phyloP scores from a whole-genome alignment of 2,888 invertebrate genomes.

The Macaria liturata region DNA sequence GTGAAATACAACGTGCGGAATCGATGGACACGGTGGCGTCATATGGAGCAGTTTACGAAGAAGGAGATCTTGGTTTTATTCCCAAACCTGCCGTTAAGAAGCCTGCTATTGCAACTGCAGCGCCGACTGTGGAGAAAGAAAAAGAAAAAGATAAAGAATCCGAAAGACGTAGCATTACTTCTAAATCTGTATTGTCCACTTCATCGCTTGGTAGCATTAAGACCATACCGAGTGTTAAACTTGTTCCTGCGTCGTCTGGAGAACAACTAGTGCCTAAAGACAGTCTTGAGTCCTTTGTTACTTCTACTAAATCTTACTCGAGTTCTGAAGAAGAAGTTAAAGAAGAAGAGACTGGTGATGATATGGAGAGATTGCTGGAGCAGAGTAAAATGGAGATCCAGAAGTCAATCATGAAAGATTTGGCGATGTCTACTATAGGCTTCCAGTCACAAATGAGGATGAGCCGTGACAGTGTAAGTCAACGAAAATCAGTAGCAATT shows the following conservation, averaged over 20 bases:
- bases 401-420: slow-evolving; percentile 69
- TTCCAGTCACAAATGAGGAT: slow-evolving; percentile 44
- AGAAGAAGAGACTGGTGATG: slow-evolving; percentile 44
- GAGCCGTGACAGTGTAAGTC: not conserved
- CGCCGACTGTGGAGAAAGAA: slow-evolving; percentile 42
- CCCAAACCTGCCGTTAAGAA: slow-evolving; percentile 71
- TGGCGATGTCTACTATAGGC: slow-evolving; percentile 56
- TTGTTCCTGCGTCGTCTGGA: slow-evolving; percentile 52
- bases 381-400: slow-evolving; percentile 65
- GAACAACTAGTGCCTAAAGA: slow-evolving; percentile 48
- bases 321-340: slow-evolving; percentile 36
- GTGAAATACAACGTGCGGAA: slow-evolving; percentile 64
- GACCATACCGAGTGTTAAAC: slow-evolving; percentile 64
- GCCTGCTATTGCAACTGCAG: slow-evolving; percentile 36
- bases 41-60: slow-evolving; percentile 80
- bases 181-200: slow-evolving; percentile 39
- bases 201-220: slow-evolving; percentile 58
- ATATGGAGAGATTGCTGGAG: slow-evolving; percentile 56
- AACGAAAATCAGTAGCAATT: slow-evolving; percentile 41
- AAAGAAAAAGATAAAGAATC: slow-evolving; percentile 41
- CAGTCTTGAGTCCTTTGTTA: slow-evolving; percentile 65
- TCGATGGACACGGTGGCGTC: slow-evolving; percentile 76
- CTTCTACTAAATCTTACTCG: slow-evolving; percentile 57
- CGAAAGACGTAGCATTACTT: slow-evolving; percentile 27
- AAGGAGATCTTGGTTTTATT: slow-evolving; percentile 87